Evolutionary conservation across 2,888 invertebrate species (phyloP).

Genomic region (Tachystola acroxantha): DNA sequence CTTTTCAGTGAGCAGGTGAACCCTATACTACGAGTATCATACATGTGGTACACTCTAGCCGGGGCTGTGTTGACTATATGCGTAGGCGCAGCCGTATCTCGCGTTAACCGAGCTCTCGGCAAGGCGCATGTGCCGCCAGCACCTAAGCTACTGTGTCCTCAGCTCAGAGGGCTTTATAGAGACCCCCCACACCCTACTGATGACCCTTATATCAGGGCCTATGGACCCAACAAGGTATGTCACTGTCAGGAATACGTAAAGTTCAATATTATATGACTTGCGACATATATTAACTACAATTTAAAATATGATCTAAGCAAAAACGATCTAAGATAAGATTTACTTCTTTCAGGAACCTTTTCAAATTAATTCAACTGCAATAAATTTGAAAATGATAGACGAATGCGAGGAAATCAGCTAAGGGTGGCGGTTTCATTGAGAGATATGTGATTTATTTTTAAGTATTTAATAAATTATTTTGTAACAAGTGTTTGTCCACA

Average conservation of each 20-base stretch:
- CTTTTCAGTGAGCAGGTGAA: slow-evolving; percentile 77
- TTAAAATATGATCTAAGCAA: too few species aligned
- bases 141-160: slow-evolving; percentile 82
- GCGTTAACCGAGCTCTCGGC: slow-evolving; percentile 41
- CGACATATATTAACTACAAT: too few species aligned
- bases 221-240: slow-evolving; percentile 50
- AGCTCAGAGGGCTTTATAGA: slow-evolving; percentile 78
- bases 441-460: not conserved
- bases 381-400: slow-evolving; percentile 56
- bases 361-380: slow-evolving; percentile 37
- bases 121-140: slow-evolving; percentile 52
- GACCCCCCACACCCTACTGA: slow-evolving; percentile 66
- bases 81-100: slow-evolving; percentile 47
- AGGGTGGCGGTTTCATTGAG: slow-evolving; percentile 5
- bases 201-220: slow-evolving; percentile 59
- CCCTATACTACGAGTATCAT: slow-evolving; percentile 84
- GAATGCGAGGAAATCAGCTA: slow-evolving; percentile 50
- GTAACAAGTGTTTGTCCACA: too few species aligned
- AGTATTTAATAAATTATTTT: slow-evolving; percentile 1
- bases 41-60: slow-evolving; percentile 85
- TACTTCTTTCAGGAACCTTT: slow-evolving; percentile 45
- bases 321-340: too few species aligned
- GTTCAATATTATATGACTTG: too few species aligned
- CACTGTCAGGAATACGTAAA: too few species aligned
- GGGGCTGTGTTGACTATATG: slow-evolving; percentile 51